Percentiles rank a stretch among this genome's conserved stretches.
Conservation (phyloP, 2,797 vertebrate genomes). For the Nannoperca obscura region DNA sequence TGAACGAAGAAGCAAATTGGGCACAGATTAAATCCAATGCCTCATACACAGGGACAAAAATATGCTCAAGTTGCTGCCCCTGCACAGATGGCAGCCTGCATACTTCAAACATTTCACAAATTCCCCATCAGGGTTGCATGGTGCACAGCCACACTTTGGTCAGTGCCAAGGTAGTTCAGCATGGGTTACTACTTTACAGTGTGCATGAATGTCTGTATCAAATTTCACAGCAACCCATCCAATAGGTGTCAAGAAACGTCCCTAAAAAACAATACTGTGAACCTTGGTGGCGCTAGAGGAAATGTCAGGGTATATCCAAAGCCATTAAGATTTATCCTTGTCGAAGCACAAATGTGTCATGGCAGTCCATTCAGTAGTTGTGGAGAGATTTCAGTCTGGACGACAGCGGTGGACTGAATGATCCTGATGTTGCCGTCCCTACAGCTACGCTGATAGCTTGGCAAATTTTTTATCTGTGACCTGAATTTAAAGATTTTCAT, state of each 20-base stretch:
- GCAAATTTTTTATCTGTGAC: neutral
- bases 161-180: neutral
- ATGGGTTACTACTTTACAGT: too few relatives aligned
- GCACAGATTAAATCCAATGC: neutral
- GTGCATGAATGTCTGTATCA: neutral
- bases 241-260: neutral
- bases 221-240: neutral
- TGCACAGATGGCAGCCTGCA: neutral
- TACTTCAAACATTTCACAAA: neutral
- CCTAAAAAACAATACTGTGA: neutral
- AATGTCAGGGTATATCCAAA: neutral
- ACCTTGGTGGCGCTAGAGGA: neutral
- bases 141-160: neutral
- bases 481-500: neutral
- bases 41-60: neutral
- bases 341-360: neutral
- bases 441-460: neutral
- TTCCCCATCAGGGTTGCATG: neutral
- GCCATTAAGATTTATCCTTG: too few relatives aligned
- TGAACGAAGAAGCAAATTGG: neutral
- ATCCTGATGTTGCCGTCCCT: neutral
- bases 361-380: neutral
- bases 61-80: too few relatives aligned
- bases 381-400: neutral
- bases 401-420: neutral